Conservation (phyloP, 2,888 invertebrate species). For the Diarsia brunnea region DNA sequence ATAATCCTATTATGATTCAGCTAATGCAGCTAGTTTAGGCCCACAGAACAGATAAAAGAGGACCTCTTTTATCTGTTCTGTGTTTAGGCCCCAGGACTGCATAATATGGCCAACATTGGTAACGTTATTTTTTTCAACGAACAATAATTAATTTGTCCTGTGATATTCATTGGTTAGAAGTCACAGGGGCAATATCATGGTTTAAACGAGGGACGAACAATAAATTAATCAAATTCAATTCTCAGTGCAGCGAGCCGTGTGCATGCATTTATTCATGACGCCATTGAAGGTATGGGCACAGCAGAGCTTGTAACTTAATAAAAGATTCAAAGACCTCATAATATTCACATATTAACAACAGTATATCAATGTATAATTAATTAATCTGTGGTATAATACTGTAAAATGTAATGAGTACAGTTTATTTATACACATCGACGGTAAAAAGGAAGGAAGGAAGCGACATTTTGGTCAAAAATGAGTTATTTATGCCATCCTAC, state of each 20-base stretch:
- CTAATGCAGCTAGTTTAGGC: no score
- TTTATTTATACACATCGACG: background rate
- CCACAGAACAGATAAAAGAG: no score
- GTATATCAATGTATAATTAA: no score
- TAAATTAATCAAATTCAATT: slow-evolving; percentile 64
- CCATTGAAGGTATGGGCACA: slow-evolving; percentile 30
- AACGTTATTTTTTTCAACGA: slow-evolving; percentile 21
- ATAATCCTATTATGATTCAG: no score
- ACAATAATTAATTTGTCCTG: slow-evolving; percentile 30
- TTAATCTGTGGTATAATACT: no score
- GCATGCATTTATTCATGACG: slow-evolving; percentile 48
- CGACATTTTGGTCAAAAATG: no score
- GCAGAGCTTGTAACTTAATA: slow-evolving; percentile 9
- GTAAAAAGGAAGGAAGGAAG: no score
- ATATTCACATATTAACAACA: background rate
- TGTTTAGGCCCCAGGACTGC: no score
- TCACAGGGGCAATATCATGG: slow-evolving; percentile 22
- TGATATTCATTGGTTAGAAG: slow-evolving; percentile 29
- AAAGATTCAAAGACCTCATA: slow-evolving; percentile 6
- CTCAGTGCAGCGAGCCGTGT: slow-evolving; percentile 36
- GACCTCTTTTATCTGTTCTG: no score
- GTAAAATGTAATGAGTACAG: background rate
- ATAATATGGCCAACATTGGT: no score
- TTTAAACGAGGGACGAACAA: slow-evolving; percentile 47
- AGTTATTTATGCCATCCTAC: no score